Evolutionary conservation across 53 echinoderm and acorn worm species (phyloP), one percentile per base, ranked within the genome.

Genomic region (Hippasteria phrygiana): DNA sequence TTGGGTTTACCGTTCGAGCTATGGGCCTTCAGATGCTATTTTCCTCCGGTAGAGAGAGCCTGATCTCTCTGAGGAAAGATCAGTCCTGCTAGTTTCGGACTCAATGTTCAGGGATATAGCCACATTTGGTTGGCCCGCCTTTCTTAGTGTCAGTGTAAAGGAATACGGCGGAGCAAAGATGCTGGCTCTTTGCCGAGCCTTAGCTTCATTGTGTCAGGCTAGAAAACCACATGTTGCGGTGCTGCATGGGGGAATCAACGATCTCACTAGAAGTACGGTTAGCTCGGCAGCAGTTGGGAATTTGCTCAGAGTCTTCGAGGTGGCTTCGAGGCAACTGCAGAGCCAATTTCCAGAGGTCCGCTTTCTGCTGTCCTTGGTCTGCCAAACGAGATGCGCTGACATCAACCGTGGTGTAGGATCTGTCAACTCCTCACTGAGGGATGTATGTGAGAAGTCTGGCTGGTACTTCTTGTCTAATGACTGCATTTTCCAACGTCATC

Each of bases 1-100:
- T 24, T 42, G 64, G 80, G 80, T 24, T 34, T 77, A 10, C 78
- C 40, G 34, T 78, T 78, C n/a, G 56, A 78, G 56, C 80, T 80
- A 41, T 80, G 62, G 63, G 62, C 62, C 37, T 41, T 80, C 42
- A 63, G 80, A 9, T 80, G 80, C 43, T 63, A 65, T 45, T 80
- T 80, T 80, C 80, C 80, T 0, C 43, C 64, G 43, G 55, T 40
- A 20, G 32, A 43, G 24, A 27, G 54, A n/a, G n/a, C n/a, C n/a
- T n/a, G 18, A 5, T 41, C 31, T 62, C 26, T 18, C 62, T 0
- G 43, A 41, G 6, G 1, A 36, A 27, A 62, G 20, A 2, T 62
- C 26, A 27, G 39, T 80, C 62, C 26, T 80, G 41, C 34, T 80
- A 8, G 43, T 62, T 18, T 41, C 80, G 0, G 64, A 62, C 16